A percentile compares a stretch with the other conserved stretches of the same genome.
Evolutionary conservation across 2,113 vertebrate genomes (phyloP).

Genomic region (Melanotaenia duboulayi): DNA sequence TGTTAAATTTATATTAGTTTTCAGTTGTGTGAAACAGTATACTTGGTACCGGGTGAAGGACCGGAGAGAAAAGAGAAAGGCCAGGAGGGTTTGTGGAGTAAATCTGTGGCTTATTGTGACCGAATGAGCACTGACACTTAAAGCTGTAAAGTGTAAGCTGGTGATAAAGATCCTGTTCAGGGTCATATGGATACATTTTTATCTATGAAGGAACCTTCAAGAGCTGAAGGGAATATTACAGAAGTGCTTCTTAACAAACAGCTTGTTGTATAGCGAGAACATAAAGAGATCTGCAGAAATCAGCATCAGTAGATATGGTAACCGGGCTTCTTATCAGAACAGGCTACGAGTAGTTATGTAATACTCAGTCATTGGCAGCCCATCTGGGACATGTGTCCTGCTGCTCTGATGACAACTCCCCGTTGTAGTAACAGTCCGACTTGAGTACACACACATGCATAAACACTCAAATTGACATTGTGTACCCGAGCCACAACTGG

Average conservation of each 20-base stretch:
- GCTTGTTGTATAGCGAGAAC: no score
- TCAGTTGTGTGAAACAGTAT: background rate
- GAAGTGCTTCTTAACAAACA: background rate
- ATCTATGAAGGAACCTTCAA: background rate
- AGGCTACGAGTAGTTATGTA: conserved; percentile 2
- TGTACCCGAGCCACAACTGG: conserved; percentile 29
- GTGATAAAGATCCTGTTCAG: background rate
- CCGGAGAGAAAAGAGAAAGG: background rate
- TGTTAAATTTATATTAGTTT: background rate
- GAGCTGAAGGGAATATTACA: background rate
- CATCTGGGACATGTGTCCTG: conserved; percentile 25
- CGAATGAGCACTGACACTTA: conserved; percentile 36
- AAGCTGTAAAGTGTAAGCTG: conserved; percentile 39
- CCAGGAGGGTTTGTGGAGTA: conserved; percentile 14
- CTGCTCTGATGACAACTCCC: conserved; percentile 16
- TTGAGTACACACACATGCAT: background rate
- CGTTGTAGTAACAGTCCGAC: background rate
- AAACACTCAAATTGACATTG: background rate
- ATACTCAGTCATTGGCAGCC: conserved; percentile 22
- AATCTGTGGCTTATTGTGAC: conserved; percentile 20
- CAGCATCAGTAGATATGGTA: background rate
- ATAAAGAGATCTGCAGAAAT: background rate
- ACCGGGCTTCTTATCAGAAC: background rate
- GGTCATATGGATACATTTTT: background rate
- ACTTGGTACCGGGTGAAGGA: background rate